Evolutionary conservation across 1,140 invertebrate genomes (phyloP).

Genomic region (Drosophila malerkotliana): DNA sequence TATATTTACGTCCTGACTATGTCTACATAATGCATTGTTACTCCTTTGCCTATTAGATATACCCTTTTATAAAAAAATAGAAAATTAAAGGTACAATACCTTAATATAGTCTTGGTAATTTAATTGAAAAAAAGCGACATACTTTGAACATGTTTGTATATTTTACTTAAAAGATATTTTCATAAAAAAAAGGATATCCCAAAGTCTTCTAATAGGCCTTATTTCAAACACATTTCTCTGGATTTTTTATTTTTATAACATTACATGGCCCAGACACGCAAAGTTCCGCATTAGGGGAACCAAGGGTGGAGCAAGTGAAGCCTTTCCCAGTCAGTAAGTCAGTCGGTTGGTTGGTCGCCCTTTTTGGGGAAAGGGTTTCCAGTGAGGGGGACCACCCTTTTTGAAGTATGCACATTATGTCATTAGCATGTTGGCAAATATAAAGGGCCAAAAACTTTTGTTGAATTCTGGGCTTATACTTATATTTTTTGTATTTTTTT

Average conservation of each 20-base stretch:
- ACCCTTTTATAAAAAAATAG: slow-evolving; percentile 6
- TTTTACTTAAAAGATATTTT: too few relatives aligned
- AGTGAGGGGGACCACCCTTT: slow-evolving; percentile 37
- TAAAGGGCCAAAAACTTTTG: slow-evolving; percentile 67
- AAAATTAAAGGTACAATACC: too few relatives aligned
- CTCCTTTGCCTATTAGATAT: slow-evolving; percentile 17
- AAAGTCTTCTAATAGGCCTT: neutral
- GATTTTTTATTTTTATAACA: slow-evolving; percentile 19
- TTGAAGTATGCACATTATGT: slow-evolving; percentile 82
- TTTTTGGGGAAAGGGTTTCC: slow-evolving; percentile 2
- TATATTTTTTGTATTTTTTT: neutral
- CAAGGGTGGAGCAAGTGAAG: slow-evolving; percentile 30
- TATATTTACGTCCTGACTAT: slow-evolving; percentile 69
- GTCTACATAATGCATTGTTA: slow-evolving; percentile 61
- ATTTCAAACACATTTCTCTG: slow-evolving; percentile 8
- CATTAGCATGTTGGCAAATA: slow-evolving; percentile 79
- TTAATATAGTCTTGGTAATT: too few relatives aligned
- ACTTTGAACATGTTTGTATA: too few relatives aligned
- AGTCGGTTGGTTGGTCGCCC: slow-evolving; percentile 19
- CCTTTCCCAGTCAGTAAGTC: slow-evolving; percentile 47
- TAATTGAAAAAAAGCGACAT: too few relatives aligned
- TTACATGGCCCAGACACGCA: slow-evolving; percentile 62
- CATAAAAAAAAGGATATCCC: neutral
- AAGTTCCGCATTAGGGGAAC: slow-evolving; percentile 30
- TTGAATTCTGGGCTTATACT: slow-evolving; percentile 13